phyloP scores from a whole-genome alignment of 2,113 vertebrate species.

The Myanophis thanlyinensis region DNA sequence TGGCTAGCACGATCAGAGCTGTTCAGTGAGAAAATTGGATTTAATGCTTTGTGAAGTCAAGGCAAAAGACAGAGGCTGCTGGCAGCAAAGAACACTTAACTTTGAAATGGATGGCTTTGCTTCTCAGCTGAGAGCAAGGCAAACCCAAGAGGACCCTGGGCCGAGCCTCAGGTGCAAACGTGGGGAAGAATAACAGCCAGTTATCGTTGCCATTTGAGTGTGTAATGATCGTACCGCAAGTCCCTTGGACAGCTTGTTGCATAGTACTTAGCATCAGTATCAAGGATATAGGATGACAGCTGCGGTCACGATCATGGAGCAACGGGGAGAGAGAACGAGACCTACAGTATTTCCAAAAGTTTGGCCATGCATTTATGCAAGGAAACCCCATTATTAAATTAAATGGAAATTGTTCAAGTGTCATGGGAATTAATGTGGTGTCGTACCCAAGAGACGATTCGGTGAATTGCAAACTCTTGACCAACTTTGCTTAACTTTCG shows the following conservation, averaged over 20 bases:
- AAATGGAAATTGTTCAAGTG: not conserved
- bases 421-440: not conserved
- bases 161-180: not conserved
- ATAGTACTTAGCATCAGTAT: not conserved
- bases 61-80: not conserved
- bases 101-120: not conserved
- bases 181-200: not conserved
- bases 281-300: not conserved
- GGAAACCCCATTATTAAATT: not conserved
- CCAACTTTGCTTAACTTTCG: not conserved
- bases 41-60: not conserved
- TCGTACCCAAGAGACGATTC: not conserved
- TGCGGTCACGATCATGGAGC: fast-evolving
- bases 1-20: not conserved
- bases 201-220: not conserved
- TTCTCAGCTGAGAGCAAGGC: not conserved
- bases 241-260: not conserved
- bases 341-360: not conserved
- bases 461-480: not conserved
- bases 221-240: not conserved
- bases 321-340: not conserved
- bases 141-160: not conserved
- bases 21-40: slow-evolving; percentile 9
- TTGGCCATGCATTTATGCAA: not conserved
- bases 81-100: not conserved